Base-by-base conservation (phyloP, 2,888 invertebrate genomes). In the Drosophila barbarae region DNA sequence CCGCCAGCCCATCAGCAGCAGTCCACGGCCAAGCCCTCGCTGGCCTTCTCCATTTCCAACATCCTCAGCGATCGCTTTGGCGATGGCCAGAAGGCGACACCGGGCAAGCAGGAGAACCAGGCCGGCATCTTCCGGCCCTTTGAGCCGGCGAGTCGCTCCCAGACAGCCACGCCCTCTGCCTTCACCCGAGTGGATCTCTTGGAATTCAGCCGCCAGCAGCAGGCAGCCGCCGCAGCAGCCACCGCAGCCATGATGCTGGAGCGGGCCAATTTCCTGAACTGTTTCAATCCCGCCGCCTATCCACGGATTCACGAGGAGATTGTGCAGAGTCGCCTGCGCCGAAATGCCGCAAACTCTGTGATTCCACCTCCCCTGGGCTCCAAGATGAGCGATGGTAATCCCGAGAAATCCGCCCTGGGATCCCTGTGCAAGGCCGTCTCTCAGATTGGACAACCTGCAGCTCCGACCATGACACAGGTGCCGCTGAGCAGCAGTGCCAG, bases 351-450 rank as follows among this genome's bases (percentile, higher is more conserved):
- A 30, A 69, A 58, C 12, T 50, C 46, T 13, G 86, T 84, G 28
- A 57, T 86, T 18, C 80, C 81, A 0, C 86, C 87, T 32, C 70
- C 69, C 49, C 57, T 56, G 53, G 53, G 55, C 53, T 53, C 39
- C 18, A 78, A 81, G 57, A 49, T 71, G 44, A 46, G 52, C 13
- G 85, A 80, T 1, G 34, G 59, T n/a, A 65, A 81, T 12, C 65
- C 74, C 10, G 89, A 89, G 30, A 87, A 92, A 32, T 92, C 93
- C 0, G 93, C 94, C 0, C 84, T 94, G 56, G 94, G 94, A 0
- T 93, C 93, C 0, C 87, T 94, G n/a, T 91, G 93, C 72, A 93
- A 93, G 84, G 91, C 94, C 0, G 93, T 94, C 1, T 93, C 93
- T 0, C 93, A 93, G 79, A 94, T 93, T 53, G 93, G 93, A 0